phyloP scores from a whole-genome alignment of 1,140 invertebrate species.

The Brachionus plicatilis region DNA sequence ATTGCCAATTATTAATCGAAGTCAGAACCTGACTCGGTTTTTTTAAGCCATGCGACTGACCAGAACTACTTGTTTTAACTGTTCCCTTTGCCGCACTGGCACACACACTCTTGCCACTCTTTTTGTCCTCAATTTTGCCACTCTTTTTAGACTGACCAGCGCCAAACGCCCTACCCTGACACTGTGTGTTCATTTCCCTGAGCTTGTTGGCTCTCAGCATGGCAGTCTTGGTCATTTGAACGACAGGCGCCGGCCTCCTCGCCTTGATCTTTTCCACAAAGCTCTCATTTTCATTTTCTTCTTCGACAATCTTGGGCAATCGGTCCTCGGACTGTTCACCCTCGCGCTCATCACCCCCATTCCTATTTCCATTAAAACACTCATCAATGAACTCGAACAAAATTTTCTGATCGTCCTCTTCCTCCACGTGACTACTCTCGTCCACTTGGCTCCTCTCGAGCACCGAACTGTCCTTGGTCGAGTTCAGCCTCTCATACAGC shows the following conservation, averaged over 20 bases:
- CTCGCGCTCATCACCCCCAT: background rate
- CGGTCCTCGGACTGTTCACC: background rate
- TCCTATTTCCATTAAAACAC: background rate
- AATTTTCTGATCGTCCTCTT: conserved; percentile 39
- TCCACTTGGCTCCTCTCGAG: background rate
- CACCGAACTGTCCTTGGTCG: background rate
- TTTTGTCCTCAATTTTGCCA: background rate
- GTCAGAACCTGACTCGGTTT: background rate
- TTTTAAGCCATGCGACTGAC: background rate
- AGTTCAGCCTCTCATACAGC: background rate
- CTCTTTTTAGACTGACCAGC: background rate
- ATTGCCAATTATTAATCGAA: conserved; percentile 22
- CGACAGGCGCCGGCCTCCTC: background rate
- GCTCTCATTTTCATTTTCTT: background rate
- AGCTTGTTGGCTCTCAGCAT: background rate
- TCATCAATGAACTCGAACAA: background rate
- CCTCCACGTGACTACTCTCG: background rate
- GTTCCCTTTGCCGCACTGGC: background rate
- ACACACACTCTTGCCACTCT: background rate
- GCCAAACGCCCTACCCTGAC: background rate
- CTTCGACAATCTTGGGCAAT: conserved; percentile 1
- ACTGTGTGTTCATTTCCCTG: background rate
- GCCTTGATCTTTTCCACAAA: background rate
- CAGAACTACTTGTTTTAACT: background rate
- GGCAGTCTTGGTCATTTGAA: conserved; percentile 21